Base-by-base conservation (phyloP, 2,797 vertebrate species). In the Mus spretus region DNA sequence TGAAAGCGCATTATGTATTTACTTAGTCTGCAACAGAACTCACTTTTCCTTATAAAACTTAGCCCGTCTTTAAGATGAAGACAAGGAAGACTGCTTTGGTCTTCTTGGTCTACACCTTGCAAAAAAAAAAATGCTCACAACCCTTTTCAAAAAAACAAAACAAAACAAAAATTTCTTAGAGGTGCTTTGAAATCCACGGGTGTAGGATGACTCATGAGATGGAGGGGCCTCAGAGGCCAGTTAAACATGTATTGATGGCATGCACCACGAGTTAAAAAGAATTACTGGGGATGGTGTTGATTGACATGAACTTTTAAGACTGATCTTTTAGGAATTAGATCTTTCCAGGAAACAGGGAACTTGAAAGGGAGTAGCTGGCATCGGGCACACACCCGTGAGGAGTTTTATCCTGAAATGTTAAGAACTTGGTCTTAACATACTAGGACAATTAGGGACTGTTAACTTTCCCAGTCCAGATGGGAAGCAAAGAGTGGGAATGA, bases 1-100 rank as follows among this genome's bases (percentile, higher is more conserved):
- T 34, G 55, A 79, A 89, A 83, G 53, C 0, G 1, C 37, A 63
- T 17, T 78, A n/a, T 37, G 84, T 67, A 96, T 96, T 97, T 90
- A 95, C 72, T 97, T 95, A 78, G 92, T 96, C 95, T 96, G 95
- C 96, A 77, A 63, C 97, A 97, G 95, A 98, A 96, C 93, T 93
- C 92, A 93, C 55, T 93, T 19, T 65, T 57, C 59, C 57, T 89
- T 70, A 92, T 0, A 74, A 40, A 47, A 55, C 59, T 86, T 79
- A 78, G 75, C 10, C 50, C 12, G 3, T 94, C 86, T 97, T 89
- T 91, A 91, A 37, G 37, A 75, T 81, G 70, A 78, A 91, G 26
- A 7, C 22, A 82, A 96, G 78, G 67, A 81, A 80, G 37, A 26
- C 65, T 59, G 28, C 88, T 44, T 74, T 88, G 81, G 83, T 65